phyloP scores from a whole-genome alignment of 2,113 vertebrate species.

The Strix uralensis region DNA sequence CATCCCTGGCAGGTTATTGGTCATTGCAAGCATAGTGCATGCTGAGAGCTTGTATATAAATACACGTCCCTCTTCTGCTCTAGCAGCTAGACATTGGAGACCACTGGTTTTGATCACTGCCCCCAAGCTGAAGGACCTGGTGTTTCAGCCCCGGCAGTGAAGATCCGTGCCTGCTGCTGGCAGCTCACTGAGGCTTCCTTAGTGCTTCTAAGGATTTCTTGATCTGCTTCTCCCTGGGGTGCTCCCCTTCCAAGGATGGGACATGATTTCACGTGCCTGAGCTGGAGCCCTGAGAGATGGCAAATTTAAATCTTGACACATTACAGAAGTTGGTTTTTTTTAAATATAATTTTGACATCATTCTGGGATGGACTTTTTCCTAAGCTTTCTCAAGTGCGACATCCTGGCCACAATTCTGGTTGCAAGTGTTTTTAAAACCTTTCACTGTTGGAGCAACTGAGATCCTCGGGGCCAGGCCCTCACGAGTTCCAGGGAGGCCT shows the following conservation, averaged over 20 bases:
- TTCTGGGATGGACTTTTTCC: rapidly evolving
- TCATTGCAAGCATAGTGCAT: background rate
- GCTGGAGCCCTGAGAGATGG: background rate
- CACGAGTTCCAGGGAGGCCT: background rate
- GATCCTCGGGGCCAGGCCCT: background rate
- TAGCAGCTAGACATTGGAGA: background rate
- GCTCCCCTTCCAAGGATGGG: background rate
- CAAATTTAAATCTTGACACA: background rate
- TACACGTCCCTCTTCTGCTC: background rate
- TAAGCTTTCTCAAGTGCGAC: background rate
- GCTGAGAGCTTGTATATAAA: background rate
- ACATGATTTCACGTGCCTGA: background rate
- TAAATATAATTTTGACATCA: background rate
- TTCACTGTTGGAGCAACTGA: background rate
- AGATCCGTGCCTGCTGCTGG: background rate
- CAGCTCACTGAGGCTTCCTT: background rate
- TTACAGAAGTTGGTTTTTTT: background rate
- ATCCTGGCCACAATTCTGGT: background rate
- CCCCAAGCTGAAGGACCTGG: background rate
- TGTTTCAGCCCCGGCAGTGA: background rate
- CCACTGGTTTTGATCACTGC: background rate
- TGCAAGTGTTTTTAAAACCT: background rate
- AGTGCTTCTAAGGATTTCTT: background rate
- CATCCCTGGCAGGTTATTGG: background rate
- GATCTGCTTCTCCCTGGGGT: background rate